A percentile compares a stretch with the other conserved stretches of the same genome.
Evolutionary conservation across 2,888 invertebrate genomes (phyloP).

Genomic region (Spatulosminthurus flaviceps): DNA sequence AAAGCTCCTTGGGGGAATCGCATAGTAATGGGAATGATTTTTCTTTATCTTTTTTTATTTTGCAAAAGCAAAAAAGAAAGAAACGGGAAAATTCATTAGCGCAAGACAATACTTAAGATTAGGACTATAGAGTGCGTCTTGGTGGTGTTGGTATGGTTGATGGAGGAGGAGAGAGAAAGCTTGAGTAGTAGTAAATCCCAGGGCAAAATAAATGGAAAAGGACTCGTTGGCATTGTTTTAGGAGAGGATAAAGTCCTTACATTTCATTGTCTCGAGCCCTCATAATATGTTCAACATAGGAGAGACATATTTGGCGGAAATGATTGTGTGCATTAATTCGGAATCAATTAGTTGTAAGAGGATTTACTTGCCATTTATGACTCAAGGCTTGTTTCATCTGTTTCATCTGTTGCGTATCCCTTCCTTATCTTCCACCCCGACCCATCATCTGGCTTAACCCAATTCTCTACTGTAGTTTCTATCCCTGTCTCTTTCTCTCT

Average conservation of each 20-base stretch:
- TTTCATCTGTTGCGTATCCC: no score
- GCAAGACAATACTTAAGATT: neutral
- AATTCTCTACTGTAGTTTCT: neutral
- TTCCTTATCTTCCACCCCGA: neutral
- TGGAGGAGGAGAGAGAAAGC: neutral
- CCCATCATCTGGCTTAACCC: constrained; percentile 31
- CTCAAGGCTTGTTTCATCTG: constrained; percentile 39
- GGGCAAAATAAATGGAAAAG: neutral
- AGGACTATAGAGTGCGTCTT: neutral
- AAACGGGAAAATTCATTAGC: neutral
- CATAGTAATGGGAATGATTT: no score
- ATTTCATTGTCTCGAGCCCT: neutral
- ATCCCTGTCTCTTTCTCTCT: neutral
- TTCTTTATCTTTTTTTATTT: no score
- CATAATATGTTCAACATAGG: neutral
- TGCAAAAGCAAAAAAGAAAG: no score
- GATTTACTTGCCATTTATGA: constrained; percentile 50
- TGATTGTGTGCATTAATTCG: constrained; percentile 53
- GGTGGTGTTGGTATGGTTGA: neutral
- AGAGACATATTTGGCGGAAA: constrained; percentile 48
- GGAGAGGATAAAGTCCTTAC: neutral
- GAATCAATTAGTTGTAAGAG: constrained; percentile 55
- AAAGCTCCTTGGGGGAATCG: no score
- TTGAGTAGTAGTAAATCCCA: neutral
- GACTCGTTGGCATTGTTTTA: constrained; percentile 4